Evolutionary conservation across 2,888 invertebrate genomes (phyloP).

Genomic region (Hoplodrina blanda): DNA sequence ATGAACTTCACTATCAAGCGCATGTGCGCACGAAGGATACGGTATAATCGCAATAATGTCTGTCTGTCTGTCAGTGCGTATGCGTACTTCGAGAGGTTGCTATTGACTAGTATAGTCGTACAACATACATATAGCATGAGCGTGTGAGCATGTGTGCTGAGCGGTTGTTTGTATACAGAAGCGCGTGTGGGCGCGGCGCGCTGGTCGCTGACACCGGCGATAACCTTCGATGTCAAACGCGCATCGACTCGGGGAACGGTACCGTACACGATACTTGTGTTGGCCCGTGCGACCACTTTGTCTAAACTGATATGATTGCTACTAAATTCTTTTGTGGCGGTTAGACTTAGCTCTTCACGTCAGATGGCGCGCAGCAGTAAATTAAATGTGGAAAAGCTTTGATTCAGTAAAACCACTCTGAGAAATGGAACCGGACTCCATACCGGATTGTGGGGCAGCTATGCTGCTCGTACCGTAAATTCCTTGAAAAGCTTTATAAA

Average conservation of each 20-base stretch:
- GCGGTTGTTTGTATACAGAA: slow-evolving; percentile 83
- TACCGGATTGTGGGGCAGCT: slow-evolving; percentile 57
- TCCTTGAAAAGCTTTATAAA: slow-evolving; percentile 63
- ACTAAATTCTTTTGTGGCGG: slow-evolving; percentile 20
- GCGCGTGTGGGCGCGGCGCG: slow-evolving; percentile 85
- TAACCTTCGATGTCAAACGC: slow-evolving; percentile 89
- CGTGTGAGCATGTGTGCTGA: slow-evolving; percentile 71
- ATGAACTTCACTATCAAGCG: slow-evolving; percentile 79
- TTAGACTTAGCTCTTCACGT: neutral
- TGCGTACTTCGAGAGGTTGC: slow-evolving; percentile 54
- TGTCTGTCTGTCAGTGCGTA: slow-evolving; percentile 59
- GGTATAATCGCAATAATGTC: slow-evolving; percentile 67
- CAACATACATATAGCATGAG: slow-evolving; percentile 35
- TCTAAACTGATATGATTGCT: slow-evolving; percentile 30
- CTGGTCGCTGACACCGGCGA: slow-evolving; percentile 89
- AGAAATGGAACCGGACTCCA: slow-evolving; percentile 63
- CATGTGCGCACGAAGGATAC: slow-evolving; percentile 76
- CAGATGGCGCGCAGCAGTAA: neutral
- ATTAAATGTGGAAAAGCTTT: slow-evolving; percentile 21
- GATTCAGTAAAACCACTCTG: slow-evolving; percentile 22
- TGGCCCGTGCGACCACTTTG: slow-evolving; percentile 44
- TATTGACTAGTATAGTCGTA: slow-evolving; percentile 34
- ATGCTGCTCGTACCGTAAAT: slow-evolving; percentile 60
- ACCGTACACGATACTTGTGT: slow-evolving; percentile 64
- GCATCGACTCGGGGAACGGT: slow-evolving; percentile 78